These are phyloP conservation scores for Axinella damicornis DNA, from an alignment of 37 sponge, comb jelly and placozoan genomes.

Conservation along the genomic window DNA sequence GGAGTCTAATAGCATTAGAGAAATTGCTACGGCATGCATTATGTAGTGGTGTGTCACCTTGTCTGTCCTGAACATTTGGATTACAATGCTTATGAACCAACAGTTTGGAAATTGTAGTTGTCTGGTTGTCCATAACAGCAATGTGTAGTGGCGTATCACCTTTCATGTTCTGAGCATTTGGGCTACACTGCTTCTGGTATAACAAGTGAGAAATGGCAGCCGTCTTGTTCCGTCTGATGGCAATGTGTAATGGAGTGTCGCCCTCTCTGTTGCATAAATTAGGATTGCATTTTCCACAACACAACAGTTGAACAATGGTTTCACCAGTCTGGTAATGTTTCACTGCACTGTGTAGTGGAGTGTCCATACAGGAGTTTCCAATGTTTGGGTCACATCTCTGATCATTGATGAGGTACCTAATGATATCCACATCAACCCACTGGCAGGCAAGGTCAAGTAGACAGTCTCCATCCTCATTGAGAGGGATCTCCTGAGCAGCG, in stretches of 20 bases:
- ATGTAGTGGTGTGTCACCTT: slow-evolving; percentile 32
- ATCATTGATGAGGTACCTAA: background rate
- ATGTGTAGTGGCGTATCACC: slow-evolving; percentile 30
- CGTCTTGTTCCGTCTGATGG: background rate
- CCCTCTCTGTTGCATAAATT: too few relatives aligned
- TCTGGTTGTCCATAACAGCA: background rate
- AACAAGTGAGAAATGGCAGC: background rate
- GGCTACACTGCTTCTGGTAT: background rate
- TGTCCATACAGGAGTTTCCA: too few relatives aligned
- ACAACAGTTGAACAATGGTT: too few relatives aligned
- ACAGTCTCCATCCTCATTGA: too few relatives aligned
- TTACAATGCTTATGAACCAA: background rate
- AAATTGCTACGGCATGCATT: background rate
- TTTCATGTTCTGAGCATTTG: background rate
- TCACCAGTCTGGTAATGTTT: too few relatives aligned
- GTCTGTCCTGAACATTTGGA: background rate
- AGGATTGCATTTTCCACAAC: too few relatives aligned
- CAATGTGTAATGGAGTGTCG: too few relatives aligned
- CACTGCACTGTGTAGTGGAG: too few relatives aligned
- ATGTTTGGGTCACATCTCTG: too few relatives aligned
- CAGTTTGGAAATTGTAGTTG: background rate
- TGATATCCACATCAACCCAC: background rate
- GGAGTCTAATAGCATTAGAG: too few relatives aligned
- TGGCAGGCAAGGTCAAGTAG: too few relatives aligned
- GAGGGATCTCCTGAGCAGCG: too few relatives aligned